A percentile compares a stretch with the other conserved stretches of the same genome.
Evolutionary conservation across 1,140 invertebrate species (phyloP).

Genomic region (Neodiprion lecontei): DNA sequence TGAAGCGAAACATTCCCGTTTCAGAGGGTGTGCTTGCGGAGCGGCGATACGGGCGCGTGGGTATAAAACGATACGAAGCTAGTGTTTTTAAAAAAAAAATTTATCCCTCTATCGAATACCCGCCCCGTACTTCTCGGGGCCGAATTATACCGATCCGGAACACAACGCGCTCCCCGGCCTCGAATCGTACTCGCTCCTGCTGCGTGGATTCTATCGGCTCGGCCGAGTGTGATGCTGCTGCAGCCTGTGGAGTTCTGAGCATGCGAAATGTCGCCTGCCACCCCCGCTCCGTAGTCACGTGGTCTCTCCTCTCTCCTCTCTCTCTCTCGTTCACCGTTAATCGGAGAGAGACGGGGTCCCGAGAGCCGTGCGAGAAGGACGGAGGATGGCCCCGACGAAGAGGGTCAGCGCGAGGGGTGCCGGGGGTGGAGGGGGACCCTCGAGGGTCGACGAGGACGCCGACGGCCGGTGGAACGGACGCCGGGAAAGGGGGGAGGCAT

Average conservation of each 20-base stretch:
- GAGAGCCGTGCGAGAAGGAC: slow-evolving; percentile 17
- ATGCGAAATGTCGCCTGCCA: slow-evolving; percentile 58
- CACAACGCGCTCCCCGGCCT: not conserved
- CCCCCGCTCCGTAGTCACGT: slow-evolving; percentile 58
- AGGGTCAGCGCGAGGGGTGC: not conserved
- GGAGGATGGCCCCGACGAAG: not conserved
- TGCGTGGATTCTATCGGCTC: slow-evolving; percentile 23
- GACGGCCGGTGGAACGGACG: slow-evolving; percentile 14
- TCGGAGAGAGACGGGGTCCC: slow-evolving; percentile 29
- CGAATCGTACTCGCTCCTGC: slow-evolving; percentile 7
- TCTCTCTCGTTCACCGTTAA: slow-evolving; percentile 28
- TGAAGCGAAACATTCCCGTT: not conserved
- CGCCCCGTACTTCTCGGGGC: not conserved
- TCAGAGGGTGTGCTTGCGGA: not conserved
- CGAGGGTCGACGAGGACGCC: slow-evolving; percentile 24
- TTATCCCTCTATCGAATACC: too few species aligned
- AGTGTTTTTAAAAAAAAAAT: too few species aligned
- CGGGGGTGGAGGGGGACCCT: slow-evolving; percentile 14
- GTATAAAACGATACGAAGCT: not conserved
- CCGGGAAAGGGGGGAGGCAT: slow-evolving; percentile 17
- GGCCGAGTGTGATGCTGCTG: slow-evolving; percentile 30
- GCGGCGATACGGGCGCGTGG: not conserved
- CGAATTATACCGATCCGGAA: not conserved
- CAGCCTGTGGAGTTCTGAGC: slow-evolving; percentile 57
- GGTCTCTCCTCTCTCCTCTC: slow-evolving; percentile 34